Percentiles rank a stretch among this genome's conserved stretches.
Conservation (phyloP, 2,797 vertebrate genomes). For the Leptodactylus fallax region DNA sequence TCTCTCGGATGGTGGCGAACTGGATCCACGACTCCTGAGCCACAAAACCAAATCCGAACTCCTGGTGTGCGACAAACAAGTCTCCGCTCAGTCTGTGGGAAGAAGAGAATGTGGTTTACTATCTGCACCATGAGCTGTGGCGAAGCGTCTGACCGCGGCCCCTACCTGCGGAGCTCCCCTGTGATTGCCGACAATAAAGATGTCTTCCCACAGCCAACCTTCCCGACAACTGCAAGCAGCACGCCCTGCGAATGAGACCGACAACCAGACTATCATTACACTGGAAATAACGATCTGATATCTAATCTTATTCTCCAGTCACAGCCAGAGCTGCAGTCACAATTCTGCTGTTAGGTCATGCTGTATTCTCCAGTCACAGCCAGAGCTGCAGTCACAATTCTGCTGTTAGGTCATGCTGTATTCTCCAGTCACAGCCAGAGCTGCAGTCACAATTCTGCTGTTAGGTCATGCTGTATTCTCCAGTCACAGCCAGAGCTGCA, state of each 20-base stretch:
- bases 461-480: too few species aligned
- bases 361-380: too few species aligned
- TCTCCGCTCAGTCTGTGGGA: constrained; percentile 76
- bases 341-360: too few species aligned
- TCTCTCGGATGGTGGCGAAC: constrained; percentile 89
- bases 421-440: too few species aligned
- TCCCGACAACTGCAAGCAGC: constrained; percentile 90
- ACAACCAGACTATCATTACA: not conserved
- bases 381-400: not conserved
- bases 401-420: too few species aligned
- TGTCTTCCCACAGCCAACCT: constrained; percentile 95
- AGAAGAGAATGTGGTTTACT: constrained; percentile 77
- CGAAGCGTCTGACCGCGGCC: not conserved
- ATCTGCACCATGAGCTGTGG: constrained; percentile 63
- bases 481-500: too few species aligned
- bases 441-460: not conserved
- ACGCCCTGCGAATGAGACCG: constrained; percentile 79
- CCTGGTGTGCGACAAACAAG: constrained; percentile 41
- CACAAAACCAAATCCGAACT: constrained; percentile 85
- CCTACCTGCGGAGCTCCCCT: constrained; percentile 92
- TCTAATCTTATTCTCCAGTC: too few species aligned
- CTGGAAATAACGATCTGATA: too few species aligned
- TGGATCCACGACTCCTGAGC: constrained; percentile 97
- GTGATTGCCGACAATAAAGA: constrained; percentile 89
- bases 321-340: too few species aligned